Conservation (phyloP, 2,797 vertebrate species). For the Mycteria americana region DNA sequence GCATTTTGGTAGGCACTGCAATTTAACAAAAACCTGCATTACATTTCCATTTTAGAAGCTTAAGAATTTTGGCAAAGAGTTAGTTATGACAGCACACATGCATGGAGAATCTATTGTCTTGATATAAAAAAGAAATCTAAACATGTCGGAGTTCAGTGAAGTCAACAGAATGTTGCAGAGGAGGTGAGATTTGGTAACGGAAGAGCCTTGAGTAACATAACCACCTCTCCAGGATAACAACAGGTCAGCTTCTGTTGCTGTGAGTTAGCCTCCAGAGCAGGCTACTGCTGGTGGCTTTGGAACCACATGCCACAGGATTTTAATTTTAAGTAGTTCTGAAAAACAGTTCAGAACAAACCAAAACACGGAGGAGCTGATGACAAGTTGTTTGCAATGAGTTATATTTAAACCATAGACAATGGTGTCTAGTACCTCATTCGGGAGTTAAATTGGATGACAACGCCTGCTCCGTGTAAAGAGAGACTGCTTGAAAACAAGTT, state of each 20-base stretch:
- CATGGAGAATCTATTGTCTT: not conserved
- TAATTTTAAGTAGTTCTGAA: not conserved
- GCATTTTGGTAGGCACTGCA: not conserved
- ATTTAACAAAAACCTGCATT: not conserved
- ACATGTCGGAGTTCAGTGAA: not conserved
- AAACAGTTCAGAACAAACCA: not conserved
- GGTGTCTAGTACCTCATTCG: not conserved
- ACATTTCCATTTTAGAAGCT: not conserved
- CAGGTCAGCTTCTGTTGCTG: not conserved
- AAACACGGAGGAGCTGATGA: not conserved
- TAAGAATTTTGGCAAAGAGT: not conserved
- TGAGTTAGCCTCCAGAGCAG: not conserved
- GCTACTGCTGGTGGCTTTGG: not conserved
- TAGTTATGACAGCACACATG: not conserved
- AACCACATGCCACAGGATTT: not conserved
- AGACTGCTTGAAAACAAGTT: not conserved
- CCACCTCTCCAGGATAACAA: too few species aligned
- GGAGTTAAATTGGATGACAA: not conserved
- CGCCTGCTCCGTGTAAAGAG: not conserved
- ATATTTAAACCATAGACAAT: not conserved
- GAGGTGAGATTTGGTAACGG: not conserved
- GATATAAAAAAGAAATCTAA: not conserved
- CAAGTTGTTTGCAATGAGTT: not conserved
- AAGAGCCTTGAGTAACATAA: not conserved
- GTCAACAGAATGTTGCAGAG: not conserved